Evolutionary conservation across 2,888 invertebrate species (phyloP), one percentile per base, ranked within the genome.

Genomic region (Osmoderma eremita): DNA sequence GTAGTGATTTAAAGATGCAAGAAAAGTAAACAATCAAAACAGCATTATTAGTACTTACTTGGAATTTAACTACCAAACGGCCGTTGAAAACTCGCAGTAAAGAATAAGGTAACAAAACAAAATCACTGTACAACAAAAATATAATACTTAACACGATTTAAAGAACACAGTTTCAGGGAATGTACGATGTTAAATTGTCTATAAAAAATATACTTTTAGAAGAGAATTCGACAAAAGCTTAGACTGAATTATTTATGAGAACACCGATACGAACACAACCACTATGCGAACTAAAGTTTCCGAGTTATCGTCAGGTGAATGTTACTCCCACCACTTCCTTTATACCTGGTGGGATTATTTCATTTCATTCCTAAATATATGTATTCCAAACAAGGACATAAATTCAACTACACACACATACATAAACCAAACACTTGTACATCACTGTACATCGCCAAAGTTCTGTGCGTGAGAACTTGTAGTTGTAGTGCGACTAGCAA

Each of bases 281-380:
- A 62, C 51, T 67, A 63, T 54, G 56, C 54, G 48, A 63, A 67
- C 67, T 67, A 49, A 70, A 67, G 66, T 66, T 53, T 65, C 71
- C 62, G 64, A 66, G 66, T 51, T 65, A 62, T 63, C 58, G 68
- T 69, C 71, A 71, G 71, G 71, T 71, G 71, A 71, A 70, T 69
- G 69, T 67, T 67, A 56, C 70, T 69, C 71, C 71, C 69, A 70
- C 70, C 63, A 68, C 62, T 65, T 67, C 63, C 68, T 67, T 54
- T 54, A 18, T 56, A 65, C 65, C 65, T 65, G 65, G 65, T 58
- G 65, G 58, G 65, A 65, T 61, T 58, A 65, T 65, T 65, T 65
- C 56, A 65, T 65, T 58, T 65, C 65, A 48, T 38, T 65, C 48
- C 56, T 65, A 65, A 58, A 50, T 53, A 51, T 53, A 30, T 50